phyloP scores from a whole-genome alignment of 1,140 invertebrate genomes.

The Carcinoscorpius rotundicauda region DNA sequence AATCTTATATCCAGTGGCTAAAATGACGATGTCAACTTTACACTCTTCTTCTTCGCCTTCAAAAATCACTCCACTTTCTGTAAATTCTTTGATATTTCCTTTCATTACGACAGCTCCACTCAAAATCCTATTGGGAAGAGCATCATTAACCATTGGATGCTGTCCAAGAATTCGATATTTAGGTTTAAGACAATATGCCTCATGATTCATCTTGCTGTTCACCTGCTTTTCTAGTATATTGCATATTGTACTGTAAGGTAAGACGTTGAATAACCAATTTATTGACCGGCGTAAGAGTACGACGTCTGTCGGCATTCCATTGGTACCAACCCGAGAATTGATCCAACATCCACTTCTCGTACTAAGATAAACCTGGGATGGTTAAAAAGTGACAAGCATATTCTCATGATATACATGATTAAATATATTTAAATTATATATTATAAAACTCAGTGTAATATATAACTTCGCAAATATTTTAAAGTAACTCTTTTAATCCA shows the following conservation, averaged over 20 bases:
- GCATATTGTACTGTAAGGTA: slow-evolving; percentile 6
- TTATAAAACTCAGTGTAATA: too few species aligned
- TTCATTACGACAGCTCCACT: slow-evolving; percentile 36
- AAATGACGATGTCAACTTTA: slow-evolving; percentile 29
- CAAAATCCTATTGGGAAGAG: slow-evolving; percentile 39
- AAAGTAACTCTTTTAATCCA: too few species aligned
- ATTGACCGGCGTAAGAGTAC: slow-evolving; percentile 13
- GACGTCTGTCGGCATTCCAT: slow-evolving; percentile 30
- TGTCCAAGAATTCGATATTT: slow-evolving; percentile 34
- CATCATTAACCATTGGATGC: slow-evolving; percentile 45
- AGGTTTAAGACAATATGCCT: slow-evolving; percentile 36
- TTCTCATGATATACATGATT: too few species aligned
- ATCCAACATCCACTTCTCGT: slow-evolving; percentile 39
- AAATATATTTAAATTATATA: too few species aligned
- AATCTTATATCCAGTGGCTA: slow-evolving; percentile 36
- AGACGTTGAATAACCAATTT: slow-evolving; percentile 12
- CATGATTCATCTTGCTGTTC: slow-evolving; percentile 37
- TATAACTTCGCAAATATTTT: too few species aligned
- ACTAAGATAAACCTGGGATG: slow-evolving; percentile 35
- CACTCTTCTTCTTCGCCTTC: slow-evolving; percentile 23
- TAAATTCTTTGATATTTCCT: slow-evolving; percentile 31
- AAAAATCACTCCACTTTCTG: slow-evolving; percentile 31
- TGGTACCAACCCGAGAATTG: slow-evolving; percentile 31
- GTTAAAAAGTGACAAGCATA: too few species aligned
- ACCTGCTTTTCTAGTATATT: slow-evolving; percentile 16